Percentiles rank a stretch among this genome's conserved stretches.
Evolutionary conservation across 2,888 invertebrate genomes (phyloP).

Genomic region (Caenorhabditis becei): DNA sequence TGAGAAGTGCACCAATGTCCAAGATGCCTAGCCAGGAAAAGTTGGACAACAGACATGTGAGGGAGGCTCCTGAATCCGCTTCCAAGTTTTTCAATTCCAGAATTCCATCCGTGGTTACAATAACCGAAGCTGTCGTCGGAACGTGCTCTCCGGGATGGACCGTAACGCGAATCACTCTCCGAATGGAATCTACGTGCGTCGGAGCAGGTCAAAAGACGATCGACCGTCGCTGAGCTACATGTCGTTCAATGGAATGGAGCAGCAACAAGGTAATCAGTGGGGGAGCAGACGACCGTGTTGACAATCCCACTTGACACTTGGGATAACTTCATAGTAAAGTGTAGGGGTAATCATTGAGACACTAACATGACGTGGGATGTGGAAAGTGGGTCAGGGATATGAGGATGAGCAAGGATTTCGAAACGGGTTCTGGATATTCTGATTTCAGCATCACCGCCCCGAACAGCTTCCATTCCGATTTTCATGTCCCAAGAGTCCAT

Average conservation of each 20-base stretch:
- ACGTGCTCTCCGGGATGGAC: slow-evolving; percentile 64
- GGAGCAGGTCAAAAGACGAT: slow-evolving; percentile 69
- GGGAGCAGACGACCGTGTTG: slow-evolving; percentile 24
- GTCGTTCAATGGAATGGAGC: slow-evolving; percentile 50
- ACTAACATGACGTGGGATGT: slow-evolving; percentile 26
- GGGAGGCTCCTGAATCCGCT: not conserved
- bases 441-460: slow-evolving; percentile 46
- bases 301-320: slow-evolving; percentile 51
- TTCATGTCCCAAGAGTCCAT: slow-evolving; percentile 70
- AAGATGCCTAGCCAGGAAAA: slow-evolving; percentile 62
- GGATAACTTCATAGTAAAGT: slow-evolving; percentile 21
- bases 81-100: not conserved
- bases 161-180: slow-evolving; percentile 61
- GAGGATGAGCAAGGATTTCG: not conserved
- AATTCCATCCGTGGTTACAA: slow-evolving; percentile 51
- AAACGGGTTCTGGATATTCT: no score
- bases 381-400: not conserved
- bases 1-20: slow-evolving; percentile 62
- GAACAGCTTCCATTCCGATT: slow-evolving; percentile 65
- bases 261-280: slow-evolving; percentile 47
- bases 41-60: slow-evolving; percentile 53
- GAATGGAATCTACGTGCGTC: slow-evolving; percentile 66
- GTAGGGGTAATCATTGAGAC: slow-evolving; percentile 52
- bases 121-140: slow-evolving; percentile 59
- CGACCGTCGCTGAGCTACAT: slow-evolving; percentile 58